A percentile compares a stretch with the other conserved stretches of the same genome.
Evolutionary conservation across 2,113 vertebrate genomes (phyloP).

Genomic region (Rattus rattus): DNA sequence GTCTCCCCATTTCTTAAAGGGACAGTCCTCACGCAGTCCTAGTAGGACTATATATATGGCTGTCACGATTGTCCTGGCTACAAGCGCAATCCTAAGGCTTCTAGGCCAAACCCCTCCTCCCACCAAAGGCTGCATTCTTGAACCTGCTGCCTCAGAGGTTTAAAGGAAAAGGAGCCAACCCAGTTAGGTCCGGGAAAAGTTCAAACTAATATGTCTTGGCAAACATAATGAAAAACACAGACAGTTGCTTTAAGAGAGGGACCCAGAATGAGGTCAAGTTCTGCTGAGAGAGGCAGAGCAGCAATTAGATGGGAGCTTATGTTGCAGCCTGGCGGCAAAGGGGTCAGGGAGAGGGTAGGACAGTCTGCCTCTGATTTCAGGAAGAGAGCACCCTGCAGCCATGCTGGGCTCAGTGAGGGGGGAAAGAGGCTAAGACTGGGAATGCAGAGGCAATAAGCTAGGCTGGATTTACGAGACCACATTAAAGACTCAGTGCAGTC

Average conservation of each 20-base stretch:
- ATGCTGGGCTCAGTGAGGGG: not conserved
- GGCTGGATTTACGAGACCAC: constrained; percentile 21
- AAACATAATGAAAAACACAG: constrained; percentile 79
- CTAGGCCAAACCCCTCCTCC: not conserved
- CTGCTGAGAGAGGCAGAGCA: constrained; percentile 79
- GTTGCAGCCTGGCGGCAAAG: constrained; percentile 66
- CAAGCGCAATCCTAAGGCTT: not conserved
- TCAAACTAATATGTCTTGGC: constrained; percentile 74
- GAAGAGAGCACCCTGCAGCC: not conserved
- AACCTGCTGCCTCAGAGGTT: constrained; percentile 54
- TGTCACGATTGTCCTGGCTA: not conserved
- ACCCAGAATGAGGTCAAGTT: constrained; percentile 79
- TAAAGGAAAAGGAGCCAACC: constrained; percentile 41
- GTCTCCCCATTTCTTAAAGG: constrained; percentile 75
- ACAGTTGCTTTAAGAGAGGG: constrained; percentile 78
- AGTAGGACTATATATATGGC: not conserved
- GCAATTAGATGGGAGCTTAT: constrained; percentile 75
- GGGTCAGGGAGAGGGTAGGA: constrained; percentile 75
- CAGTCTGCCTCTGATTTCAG: constrained; percentile 64
- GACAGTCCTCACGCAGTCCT: not conserved
- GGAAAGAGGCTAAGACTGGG: not conserved
- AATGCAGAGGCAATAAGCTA: not conserved
- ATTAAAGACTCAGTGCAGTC: not conserved
- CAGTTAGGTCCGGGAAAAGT: constrained; percentile 67
- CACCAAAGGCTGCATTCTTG: constrained; percentile 31